Base-by-base conservation (phyloP, 1,140 invertebrate genomes). In the Drosophila subobscura region DNA sequence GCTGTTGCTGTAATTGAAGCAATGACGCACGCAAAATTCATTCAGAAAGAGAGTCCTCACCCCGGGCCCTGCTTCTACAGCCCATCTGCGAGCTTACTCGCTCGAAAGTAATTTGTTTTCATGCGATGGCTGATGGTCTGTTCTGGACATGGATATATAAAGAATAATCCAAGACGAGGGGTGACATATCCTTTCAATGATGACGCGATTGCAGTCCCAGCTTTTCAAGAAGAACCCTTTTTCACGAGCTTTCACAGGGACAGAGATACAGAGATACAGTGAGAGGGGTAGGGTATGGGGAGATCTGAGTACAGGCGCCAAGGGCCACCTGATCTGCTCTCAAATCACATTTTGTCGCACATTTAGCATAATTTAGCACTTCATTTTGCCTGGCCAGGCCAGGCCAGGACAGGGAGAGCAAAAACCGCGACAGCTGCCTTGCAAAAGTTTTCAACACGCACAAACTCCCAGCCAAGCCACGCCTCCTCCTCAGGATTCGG, bases 321-420 rank as follows among this genome's bases (percentile, higher is more conserved):
- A 33, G 42, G 42, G 16, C 68, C 50, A 68, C 40, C 14, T 63
- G 68, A 47, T 73, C 58, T 27, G 46, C 51, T 55, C 72, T 72
- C 50, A 76, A 84, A 80, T 86, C 77, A 77, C 66, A 68, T 84
- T 84, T 85, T 63, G 76, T 56, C 80, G 47, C 61, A 80, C 81
- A 81, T 80, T 86, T 80, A 86, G 81, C 81, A 86, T 86, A 80
- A 85, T 86, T 86, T 86, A 86, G 74, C 77, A 86, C 77, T 86
- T 86, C 81, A 86, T 86, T 85, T 63, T 20, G 16, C 16, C 16
- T 20, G 16, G 44, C 50, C 42, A 53, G 78, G 23, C n/a, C 29
- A 33, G 8, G 10, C 50, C 16, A 20, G 12, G 49, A 27, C 22
- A 57, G 42, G 52, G 27, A 56, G 54, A 58, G 64, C 37, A 46